phyloP scores from a whole-genome alignment of 2,797 vertebrate genomes.

The Manis crassicaudata region DNA sequence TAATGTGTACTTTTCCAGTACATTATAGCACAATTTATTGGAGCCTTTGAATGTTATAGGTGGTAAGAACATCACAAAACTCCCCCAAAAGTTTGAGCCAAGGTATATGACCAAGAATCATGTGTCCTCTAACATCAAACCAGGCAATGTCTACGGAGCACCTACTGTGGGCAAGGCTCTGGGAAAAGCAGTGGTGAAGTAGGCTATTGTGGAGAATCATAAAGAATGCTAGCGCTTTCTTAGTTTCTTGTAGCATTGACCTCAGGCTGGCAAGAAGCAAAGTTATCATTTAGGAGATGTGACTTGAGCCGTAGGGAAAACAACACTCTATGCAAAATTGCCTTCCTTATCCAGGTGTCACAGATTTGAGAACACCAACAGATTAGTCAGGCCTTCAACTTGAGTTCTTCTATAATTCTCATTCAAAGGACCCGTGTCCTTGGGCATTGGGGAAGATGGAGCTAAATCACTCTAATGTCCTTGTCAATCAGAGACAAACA shows the following conservation, averaged over 20 bases:
- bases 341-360: not conserved
- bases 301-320: not conserved
- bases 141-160: not conserved
- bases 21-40: not conserved
- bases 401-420: not conserved
- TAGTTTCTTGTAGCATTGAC: not conserved
- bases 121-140: not conserved
- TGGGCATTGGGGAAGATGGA: not conserved
- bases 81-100: not conserved
- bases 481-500: not conserved
- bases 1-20: not conserved
- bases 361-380: not conserved
- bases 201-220: not conserved
- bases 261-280: not conserved
- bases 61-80: constrained; percentile 21
- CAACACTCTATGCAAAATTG: not conserved
- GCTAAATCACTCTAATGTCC: not conserved
- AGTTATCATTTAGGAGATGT: not conserved
- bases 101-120: not conserved
- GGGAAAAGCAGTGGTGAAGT: not conserved
- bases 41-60: not conserved
- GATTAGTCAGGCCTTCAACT: not conserved
- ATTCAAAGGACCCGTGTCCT: not conserved
- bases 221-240: not conserved
- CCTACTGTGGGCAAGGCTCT: not conserved